phyloP scores from a whole-genome alignment of 2,888 invertebrate genomes.

The Exephanes ischioxanthus region DNA sequence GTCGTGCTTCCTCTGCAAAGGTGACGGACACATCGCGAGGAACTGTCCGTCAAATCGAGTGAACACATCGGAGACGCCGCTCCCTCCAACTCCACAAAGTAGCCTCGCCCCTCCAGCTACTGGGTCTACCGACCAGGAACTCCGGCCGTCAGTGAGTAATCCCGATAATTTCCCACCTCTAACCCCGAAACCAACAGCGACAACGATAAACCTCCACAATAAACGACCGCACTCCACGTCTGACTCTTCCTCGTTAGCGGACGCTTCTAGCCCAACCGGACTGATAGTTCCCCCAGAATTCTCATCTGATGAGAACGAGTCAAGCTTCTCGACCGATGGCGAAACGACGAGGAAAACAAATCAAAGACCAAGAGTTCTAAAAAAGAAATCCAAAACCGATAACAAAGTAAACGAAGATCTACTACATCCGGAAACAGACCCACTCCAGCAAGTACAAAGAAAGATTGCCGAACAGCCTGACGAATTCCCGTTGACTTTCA shows the following conservation, averaged over 20 bases:
- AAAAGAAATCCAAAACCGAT: neutral
- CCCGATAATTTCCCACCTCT: neutral
- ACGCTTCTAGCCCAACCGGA: neutral
- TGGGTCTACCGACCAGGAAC: neutral
- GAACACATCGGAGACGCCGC: neutral
- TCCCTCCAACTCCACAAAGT: neutral
- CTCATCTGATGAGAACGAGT: neutral
- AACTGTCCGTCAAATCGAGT: constrained; percentile 26
- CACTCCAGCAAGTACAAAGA: constrained; percentile 1
- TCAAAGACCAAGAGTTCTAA: neutral
- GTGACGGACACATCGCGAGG: constrained; percentile 50
- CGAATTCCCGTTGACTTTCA: neutral
- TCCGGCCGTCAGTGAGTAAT: neutral
- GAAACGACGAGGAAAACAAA: neutral
- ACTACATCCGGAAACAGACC: neutral
- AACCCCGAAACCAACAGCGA: neutral
- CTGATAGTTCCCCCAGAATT: neutral
- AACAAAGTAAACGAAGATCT: neutral
- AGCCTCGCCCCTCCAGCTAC: neutral
- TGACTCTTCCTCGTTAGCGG: neutral
- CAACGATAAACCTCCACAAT: neutral
- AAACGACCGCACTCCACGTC: neutral
- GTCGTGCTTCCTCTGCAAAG: constrained; percentile 51
- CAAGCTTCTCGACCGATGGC: neutral
- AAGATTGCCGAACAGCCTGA: constrained; percentile 15